Evolutionary conservation across 2,797 vertebrate species (phyloP).

Genomic region (Coracias cyanogaster): DNA sequence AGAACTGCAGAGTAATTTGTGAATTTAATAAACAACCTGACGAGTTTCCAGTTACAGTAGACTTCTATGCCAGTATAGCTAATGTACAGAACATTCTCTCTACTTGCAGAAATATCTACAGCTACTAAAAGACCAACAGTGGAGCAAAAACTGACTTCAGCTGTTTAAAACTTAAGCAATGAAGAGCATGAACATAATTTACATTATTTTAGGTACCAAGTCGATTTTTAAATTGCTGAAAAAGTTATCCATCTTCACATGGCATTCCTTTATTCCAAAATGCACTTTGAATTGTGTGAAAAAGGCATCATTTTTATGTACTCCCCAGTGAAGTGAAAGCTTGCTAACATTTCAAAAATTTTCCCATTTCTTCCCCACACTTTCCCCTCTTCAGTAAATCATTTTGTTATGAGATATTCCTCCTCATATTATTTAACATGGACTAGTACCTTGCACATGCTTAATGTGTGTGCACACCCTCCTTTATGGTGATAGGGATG

Average conservation of each 20-base stretch:
- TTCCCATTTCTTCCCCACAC: neutral
- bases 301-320: neutral
- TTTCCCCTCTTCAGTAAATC: neutral
- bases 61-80: neutral
- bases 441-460: fast-evolving
- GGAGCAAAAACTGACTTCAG: neutral
- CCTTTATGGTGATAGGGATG: too few species aligned
- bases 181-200: neutral
- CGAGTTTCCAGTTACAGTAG: neutral
- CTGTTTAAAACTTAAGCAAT: neutral
- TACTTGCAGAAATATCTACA: neutral
- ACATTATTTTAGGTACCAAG: neutral
- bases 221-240: neutral
- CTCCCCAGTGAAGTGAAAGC: neutral
- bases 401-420: neutral
- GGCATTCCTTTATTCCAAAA: neutral
- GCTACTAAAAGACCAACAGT: neutral
- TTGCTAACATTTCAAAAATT: neutral
- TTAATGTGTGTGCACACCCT: neutral
- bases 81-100: neutral
- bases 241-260: neutral
- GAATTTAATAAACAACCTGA: neutral
- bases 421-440: neutral
- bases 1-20: neutral
- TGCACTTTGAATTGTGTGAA: neutral